Evolutionary conservation across 2,888 invertebrate genomes (phyloP).

Genomic region (Alloplasta piceator): DNA sequence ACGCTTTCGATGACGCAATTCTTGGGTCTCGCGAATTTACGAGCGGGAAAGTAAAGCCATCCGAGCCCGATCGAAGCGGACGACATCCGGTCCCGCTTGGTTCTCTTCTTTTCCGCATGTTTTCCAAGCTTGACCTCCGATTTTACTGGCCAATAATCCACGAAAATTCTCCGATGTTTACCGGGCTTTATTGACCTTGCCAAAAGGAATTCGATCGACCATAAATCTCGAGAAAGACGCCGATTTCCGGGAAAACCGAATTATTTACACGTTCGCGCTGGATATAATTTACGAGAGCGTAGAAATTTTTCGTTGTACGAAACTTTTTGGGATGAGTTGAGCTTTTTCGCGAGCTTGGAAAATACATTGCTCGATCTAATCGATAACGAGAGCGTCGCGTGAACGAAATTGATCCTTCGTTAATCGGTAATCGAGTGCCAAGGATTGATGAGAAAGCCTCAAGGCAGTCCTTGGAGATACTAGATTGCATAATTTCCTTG

Average conservation of each 20-base stretch:
- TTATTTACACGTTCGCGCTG: conserved; percentile 1
- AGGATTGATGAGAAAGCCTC: no score
- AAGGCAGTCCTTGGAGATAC: no score
- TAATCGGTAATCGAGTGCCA: conserved; percentile 61
- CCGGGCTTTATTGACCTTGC: conserved; percentile 19
- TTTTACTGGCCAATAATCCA: neutral
- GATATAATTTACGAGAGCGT: neutral
- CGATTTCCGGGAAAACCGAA: neutral
- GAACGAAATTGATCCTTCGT: conserved; percentile 48
- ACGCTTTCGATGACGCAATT: conserved; percentile 52
- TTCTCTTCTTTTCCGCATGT: neutral
- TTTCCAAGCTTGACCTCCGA: neutral
- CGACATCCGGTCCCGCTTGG: conserved; percentile 46
- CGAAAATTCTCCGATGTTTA: neutral
- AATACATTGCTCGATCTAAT: conserved; percentile 43
- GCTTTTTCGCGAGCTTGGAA: no score
- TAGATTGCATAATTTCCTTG: no score
- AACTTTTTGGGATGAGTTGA: neutral
- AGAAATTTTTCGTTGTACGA: no score
- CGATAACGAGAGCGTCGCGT: conserved; percentile 28
- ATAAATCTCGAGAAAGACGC: neutral
- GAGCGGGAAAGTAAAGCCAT: conserved; percentile 21
- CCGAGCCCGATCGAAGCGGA: conserved; percentile 34
- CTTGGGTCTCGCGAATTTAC: conserved; percentile 44
- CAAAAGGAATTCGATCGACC: neutral